These are phyloP conservation scores for Branchellion lobata DNA, from an alignment of 2,888 invertebrate species.

Conservation along the genomic window DNA sequence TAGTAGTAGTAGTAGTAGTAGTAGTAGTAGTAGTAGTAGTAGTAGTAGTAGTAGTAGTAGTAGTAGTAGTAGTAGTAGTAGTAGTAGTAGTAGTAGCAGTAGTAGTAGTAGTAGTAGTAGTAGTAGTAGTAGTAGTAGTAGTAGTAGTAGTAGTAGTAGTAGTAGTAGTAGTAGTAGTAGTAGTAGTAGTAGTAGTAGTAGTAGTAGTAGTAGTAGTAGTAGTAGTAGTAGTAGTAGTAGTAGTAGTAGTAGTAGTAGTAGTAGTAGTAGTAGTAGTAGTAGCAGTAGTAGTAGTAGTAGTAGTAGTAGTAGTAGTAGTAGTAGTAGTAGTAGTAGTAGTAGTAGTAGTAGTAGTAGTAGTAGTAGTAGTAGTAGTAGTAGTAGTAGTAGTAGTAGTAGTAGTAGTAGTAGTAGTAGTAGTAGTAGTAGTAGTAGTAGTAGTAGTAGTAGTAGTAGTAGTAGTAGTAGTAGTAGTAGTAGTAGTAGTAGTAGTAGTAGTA, in stretches of 20 bases:
- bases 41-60: slow-evolving; percentile 14
- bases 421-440: background rate
- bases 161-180: slow-evolving; percentile 36
- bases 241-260: slow-evolving; percentile 18
- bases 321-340: slow-evolving; percentile 2
- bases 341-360: slow-evolving; percentile 27
- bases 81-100: slow-evolving; percentile 34
- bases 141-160: slow-evolving; percentile 36
- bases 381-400: slow-evolving; percentile 36
- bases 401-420: slow-evolving; percentile 24
- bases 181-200: slow-evolving; percentile 36
- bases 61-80: slow-evolving; percentile 20
- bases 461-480: background rate
- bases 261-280: slow-evolving; percentile 14
- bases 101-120: slow-evolving; percentile 36
- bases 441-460: background rate
- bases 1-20: slow-evolving; percentile 14
- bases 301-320: slow-evolving; percentile 14
- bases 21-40: slow-evolving; percentile 14
- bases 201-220: slow-evolving; percentile 34
- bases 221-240: slow-evolving; percentile 20
- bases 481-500: background rate
- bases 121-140: slow-evolving; percentile 36
- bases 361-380: slow-evolving; percentile 36
- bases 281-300: slow-evolving; percentile 14